phyloP scores from a whole-genome alignment of 2,113 vertebrate genomes.

The Zapus hudsonius region DNA sequence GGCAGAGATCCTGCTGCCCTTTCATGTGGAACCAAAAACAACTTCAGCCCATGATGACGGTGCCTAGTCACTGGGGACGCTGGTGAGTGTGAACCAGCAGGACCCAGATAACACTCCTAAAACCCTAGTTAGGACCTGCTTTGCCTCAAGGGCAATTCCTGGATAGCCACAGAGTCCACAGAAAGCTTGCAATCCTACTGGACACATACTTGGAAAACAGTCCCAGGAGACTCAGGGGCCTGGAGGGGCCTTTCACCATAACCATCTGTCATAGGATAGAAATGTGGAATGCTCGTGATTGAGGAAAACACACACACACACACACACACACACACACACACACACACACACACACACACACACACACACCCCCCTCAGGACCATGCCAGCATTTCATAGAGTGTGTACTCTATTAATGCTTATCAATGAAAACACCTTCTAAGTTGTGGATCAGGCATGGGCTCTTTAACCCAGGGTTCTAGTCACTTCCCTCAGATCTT shows the following conservation, averaged over 20 bases:
- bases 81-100: neutral
- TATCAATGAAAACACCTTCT: slow-evolving; percentile 7
- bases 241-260: neutral
- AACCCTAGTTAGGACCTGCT: neutral
- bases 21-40: slow-evolving; percentile 58
- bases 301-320: neutral
- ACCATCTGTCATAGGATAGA: neutral
- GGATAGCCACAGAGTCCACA: neutral
- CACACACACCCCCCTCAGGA: neutral
- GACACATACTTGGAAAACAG: neutral
- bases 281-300: neutral
- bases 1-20: slow-evolving; percentile 40
- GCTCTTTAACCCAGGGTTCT: neutral
- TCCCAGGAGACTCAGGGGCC: neutral
- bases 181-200: neutral
- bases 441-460: neutral
- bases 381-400: slow-evolving; percentile 26
- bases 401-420: neutral
- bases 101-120: neutral
- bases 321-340: neutral
- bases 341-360: neutral
- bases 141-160: fast-evolving
- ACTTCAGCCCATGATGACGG: neutral
- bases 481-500: neutral
- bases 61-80: neutral